phyloP scores from a whole-genome alignment of 2,888 invertebrate species.

The Smittia sp. region DNA sequence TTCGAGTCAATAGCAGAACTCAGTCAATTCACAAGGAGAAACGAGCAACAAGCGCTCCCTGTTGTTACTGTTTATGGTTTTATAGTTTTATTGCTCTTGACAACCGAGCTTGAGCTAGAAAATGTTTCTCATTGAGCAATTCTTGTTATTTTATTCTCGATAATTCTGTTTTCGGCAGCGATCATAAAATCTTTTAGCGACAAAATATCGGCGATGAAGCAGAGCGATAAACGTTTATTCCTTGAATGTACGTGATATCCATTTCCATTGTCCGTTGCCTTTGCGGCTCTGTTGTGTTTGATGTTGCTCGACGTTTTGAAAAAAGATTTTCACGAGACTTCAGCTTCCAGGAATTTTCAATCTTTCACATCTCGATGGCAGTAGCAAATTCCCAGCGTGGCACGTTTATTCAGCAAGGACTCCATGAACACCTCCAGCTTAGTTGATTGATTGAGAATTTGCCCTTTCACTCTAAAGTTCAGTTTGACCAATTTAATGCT shows the following conservation, averaged over 20 bases:
- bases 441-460: constrained; percentile 37
- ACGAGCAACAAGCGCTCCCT: constrained; percentile 21
- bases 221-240: neutral
- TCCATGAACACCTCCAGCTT: constrained; percentile 32
- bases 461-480: constrained; percentile 15
- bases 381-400: constrained; percentile 28
- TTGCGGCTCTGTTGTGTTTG: neutral
- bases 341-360: constrained; percentile 2
- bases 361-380: neutral
- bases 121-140: neutral
- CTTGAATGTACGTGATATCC: constrained; percentile 10
- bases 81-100: constrained; percentile 15
- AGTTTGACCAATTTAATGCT: constrained; percentile 37
- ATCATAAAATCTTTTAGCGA: constrained; percentile 16
- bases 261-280: constrained; percentile 12
- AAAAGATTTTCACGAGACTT: neutral
- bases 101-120: neutral
- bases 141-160: constrained; percentile 24
- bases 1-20: neutral
- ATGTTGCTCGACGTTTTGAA: neutral
- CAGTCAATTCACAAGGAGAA: neutral
- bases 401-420: neutral
- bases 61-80: constrained; percentile 28
- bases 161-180: neutral
- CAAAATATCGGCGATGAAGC: neutral